These are phyloP conservation scores for Megaleporinus macrocephalus DNA, from an alignment of 2,113 vertebrate genomes.

Conservation along the genomic window DNA sequence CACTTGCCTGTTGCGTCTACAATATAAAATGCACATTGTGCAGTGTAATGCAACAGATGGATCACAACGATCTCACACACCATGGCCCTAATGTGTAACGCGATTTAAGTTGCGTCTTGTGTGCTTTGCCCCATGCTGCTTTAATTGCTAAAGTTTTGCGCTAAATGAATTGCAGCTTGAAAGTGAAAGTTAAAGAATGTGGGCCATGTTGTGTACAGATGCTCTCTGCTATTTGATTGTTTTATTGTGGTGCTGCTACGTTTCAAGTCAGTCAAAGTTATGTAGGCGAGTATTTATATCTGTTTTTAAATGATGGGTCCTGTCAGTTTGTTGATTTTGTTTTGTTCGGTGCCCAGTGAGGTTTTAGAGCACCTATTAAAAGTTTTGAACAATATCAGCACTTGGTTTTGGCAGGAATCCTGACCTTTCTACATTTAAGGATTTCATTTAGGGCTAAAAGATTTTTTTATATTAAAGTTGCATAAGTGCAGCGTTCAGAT, in stretches of 20 bases:
- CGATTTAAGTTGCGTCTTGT: neutral
- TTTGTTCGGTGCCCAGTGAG: neutral
- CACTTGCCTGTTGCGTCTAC: no score
- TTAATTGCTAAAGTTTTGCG: neutral
- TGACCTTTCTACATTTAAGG: no score
- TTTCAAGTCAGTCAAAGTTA: neutral
- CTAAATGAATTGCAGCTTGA: conserved; percentile 7
- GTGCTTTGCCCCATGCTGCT: neutral
- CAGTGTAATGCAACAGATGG: no score
- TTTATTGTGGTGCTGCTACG: neutral
- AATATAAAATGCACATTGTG: neutral
- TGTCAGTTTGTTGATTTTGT: neutral
- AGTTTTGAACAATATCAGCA: neutral
- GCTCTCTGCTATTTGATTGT: neutral
- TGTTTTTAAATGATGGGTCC: neutral
- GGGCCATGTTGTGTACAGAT: neutral
- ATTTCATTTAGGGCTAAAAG: no score
- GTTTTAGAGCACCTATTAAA: neutral
- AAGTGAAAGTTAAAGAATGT: neutral
- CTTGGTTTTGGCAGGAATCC: no score
- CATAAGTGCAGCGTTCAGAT: no score
- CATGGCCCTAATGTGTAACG: neutral
- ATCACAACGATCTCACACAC: no score
- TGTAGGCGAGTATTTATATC: neutral
- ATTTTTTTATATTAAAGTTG: no score